These are phyloP conservation scores for Elaeidobius kamerunicus DNA, from an alignment of 2,888 invertebrate species.

Conservation along the genomic window DNA sequence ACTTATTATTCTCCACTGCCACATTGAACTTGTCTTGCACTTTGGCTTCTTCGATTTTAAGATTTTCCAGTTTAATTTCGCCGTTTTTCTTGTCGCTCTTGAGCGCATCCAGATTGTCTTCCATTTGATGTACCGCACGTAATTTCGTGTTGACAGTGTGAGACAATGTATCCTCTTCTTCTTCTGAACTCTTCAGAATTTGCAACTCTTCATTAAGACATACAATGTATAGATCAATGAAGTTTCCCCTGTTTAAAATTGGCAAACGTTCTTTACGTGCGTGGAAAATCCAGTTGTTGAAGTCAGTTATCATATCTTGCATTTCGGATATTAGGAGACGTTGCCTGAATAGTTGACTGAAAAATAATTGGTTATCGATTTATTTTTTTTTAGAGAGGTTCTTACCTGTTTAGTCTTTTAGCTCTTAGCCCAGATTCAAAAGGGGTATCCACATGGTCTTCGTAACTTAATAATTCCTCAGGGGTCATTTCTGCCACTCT, in stretches of 20 bases:
- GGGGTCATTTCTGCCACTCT: conserved; percentile 30
- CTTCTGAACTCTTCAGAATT: conserved; percentile 70
- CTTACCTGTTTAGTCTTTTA: conserved; percentile 48
- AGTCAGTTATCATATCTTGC: conserved; percentile 56
- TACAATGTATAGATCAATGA: conserved; percentile 62
- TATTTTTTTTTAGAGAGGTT: not conserved
- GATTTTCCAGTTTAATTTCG: conserved; percentile 48
- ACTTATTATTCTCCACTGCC: conserved; percentile 67
- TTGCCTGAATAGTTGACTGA: conserved; percentile 62
- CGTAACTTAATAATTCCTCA: conserved; percentile 35
- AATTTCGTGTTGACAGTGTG: conserved; percentile 46
- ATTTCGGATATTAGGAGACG: conserved; percentile 61
- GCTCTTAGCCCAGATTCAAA: conserved; percentile 59
- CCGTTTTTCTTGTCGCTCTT: conserved; percentile 55
- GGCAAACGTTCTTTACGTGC: conserved; percentile 58
- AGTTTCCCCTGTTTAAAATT: conserved; percentile 57
- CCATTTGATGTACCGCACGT: conserved; percentile 51
- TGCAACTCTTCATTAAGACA: conserved; percentile 72
- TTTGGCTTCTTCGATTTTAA: conserved; percentile 51
- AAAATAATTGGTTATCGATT: not conserved
- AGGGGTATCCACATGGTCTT: conserved; percentile 47
- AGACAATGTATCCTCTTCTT: conserved; percentile 62
- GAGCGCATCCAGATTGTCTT: conserved; percentile 52
- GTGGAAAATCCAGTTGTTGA: conserved; percentile 62
- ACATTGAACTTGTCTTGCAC: conserved; percentile 57